Conservation (phyloP, 2,888 invertebrate genomes). For the Dorcus hopei region DNA sequence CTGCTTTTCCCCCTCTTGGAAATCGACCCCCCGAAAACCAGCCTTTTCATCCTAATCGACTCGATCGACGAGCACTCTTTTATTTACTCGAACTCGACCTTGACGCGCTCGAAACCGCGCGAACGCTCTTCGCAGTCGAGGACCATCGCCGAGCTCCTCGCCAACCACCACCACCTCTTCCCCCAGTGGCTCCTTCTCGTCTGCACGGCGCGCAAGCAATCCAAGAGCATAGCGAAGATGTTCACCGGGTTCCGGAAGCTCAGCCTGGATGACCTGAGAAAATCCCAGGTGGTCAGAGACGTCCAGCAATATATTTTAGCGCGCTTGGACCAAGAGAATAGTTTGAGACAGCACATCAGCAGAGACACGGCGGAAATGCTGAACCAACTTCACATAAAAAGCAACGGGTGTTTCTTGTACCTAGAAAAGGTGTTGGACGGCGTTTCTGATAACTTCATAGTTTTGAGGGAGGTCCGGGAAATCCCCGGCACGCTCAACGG, state of each 20-base stretch:
- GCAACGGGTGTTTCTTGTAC: slow-evolving; percentile 88
- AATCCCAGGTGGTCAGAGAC: slow-evolving; percentile 87
- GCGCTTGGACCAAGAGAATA: slow-evolving; percentile 84
- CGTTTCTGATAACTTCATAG: slow-evolving; percentile 89
- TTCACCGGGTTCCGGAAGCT: slow-evolving; percentile 87
- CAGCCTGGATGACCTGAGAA: slow-evolving; percentile 85
- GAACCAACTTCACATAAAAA: slow-evolving; percentile 93
- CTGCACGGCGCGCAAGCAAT: slow-evolving; percentile 83
- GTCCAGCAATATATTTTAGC: slow-evolving; percentile 93
- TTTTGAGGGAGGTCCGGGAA: slow-evolving; percentile 84
- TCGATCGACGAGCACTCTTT: slow-evolving; percentile 83
- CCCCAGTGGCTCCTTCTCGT: slow-evolving; percentile 92
- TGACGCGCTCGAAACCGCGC: slow-evolving; percentile 53
- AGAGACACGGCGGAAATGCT: slow-evolving; percentile 91
- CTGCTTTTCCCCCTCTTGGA: slow-evolving; percentile 83
- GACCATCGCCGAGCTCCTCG: slow-evolving; percentile 79
- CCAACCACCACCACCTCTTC: slow-evolving; percentile 85
- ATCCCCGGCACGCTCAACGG: slow-evolving; percentile 96
- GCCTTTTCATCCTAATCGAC: slow-evolving; percentile 82
- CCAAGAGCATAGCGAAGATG: slow-evolving; percentile 76
- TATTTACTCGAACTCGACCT: slow-evolving; percentile 56
- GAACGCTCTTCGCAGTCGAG: slow-evolving; percentile 53
- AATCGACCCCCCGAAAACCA: slow-evolving; percentile 82
- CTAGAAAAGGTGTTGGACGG: slow-evolving; percentile 86
- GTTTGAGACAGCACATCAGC: slow-evolving; percentile 83